Evolutionary conservation across 2,797 vertebrate species (phyloP).

Genomic region (Phaenicophaeus curvirostris): DNA sequence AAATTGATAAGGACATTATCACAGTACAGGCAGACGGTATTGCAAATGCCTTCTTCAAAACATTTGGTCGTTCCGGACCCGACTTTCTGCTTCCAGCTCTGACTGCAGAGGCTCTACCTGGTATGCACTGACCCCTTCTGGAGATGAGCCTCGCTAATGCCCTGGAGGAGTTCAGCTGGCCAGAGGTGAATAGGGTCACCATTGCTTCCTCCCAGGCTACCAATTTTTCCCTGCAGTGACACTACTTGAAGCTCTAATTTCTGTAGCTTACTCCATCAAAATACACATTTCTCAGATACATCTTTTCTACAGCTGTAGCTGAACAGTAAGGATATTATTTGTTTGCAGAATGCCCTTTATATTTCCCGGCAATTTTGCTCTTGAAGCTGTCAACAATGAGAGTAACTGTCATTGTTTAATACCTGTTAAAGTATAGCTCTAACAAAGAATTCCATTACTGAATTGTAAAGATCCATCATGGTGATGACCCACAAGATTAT

Average conservation of each 20-base stretch:
- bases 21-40: neutral
- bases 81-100: neutral
- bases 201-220: neutral
- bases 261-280: constrained; percentile 2
- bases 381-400: constrained; percentile 16
- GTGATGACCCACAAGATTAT: neutral
- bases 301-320: neutral
- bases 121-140: neutral
- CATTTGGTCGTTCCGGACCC: rapidly evolving
- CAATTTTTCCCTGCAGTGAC: neutral
- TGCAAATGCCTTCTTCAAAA: neutral
- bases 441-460: neutral
- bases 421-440: neutral
- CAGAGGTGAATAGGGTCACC: neutral
- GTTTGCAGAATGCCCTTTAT: neutral
- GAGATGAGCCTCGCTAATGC: neutral
- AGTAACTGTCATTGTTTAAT: neutral
- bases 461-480: constrained; percentile 2
- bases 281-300: neutral
- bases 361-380: neutral
- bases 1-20: neutral
- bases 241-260: neutral
- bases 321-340: neutral
- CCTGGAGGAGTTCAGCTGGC: neutral
- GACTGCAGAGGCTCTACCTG: neutral